Base-by-base conservation (phyloP, 2,797 vertebrate species). In the Tragopan temminckii region DNA sequence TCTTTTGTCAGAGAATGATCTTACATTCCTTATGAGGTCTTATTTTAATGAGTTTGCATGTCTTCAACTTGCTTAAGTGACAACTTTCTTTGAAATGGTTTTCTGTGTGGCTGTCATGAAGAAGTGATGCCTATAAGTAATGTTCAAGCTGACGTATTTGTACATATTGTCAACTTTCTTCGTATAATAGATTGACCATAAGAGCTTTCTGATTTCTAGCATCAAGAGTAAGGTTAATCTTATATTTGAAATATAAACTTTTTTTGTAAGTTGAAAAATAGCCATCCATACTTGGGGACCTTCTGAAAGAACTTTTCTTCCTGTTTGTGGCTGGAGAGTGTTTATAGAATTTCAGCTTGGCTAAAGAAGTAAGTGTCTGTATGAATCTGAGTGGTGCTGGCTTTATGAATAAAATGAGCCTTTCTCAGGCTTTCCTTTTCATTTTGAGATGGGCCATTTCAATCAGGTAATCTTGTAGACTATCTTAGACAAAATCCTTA, bases 61-160 rank as follows among this genome's bases (percentile, higher is more conserved):
- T 79, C 63, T 91, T 82, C 57, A 76, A 63, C 52, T 80, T 78
- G 57, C 79, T 88, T 80, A 80, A 92, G 58, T 20, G 70, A 71
- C 23, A 59, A 2, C 3, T 2, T 71, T 38, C 29, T 48, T n/a
- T 69, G 31, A 84, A 84, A 81, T 63, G 15, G 12, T 74, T 87
- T 85, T 83, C 43, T 80, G 38, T 58, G 38, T 52, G 21, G 31
- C 24, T 85, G 2, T 66, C 57, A 52, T 61, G 66, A 69, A 77
- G 42, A 78, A 62, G 9, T 21, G 6, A 59, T 85, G 23, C 16
- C 21, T 76, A 2, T 33, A 71, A 59, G 23, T 64, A 79, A 58
- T 66, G 14, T 72, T 70, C 63, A 20, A 81, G 69, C 29, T 69
- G 68, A 61, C 8, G 1, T 42, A 55, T 38, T 77, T 85, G 36